Base-by-base conservation (phyloP, 2,797 vertebrate genomes). In the Argentina silus region DNA sequence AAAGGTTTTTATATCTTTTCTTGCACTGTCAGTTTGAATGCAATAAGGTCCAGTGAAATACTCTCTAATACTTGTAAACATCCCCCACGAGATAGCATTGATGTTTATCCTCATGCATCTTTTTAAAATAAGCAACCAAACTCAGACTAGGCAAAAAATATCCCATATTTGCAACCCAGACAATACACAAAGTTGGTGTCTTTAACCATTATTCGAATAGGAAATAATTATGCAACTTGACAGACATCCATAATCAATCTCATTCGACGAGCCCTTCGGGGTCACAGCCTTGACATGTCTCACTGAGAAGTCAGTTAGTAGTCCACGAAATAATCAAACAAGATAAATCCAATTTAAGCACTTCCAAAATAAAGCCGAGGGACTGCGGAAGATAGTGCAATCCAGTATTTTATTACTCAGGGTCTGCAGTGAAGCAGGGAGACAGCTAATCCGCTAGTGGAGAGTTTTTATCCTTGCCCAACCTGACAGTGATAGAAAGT, bases 401-500 rank as follows among this genome's bases (percentile, higher is more conserved):
- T 88, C 78, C 78, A 75, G 85, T 91, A 86, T 91, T 93, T 92
- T 91, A 93, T 92, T 92, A 89, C 91, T 87, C 84, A 10, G 43
- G 86, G 83, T 81, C 83, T 82, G 84, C 79, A 23, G 83, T 68
- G 76, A 86, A 86, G 89, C 82, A 75, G 75, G 86, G 84, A 86
- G 89, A 92, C 91, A 92, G 91, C 91, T 93, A 92, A 91, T 92
- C 88, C 88, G 75, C 88, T 84, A 78, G 77, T 76, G 86, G 88
- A 88, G 88, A 90, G 88, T 91, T 82, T 93, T 92, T 92, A 90
- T 91, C 91, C 88, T 87, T 77, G 84, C 88, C 80, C 85, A 75
- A 88, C 81, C 91, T 94, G 93, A 94, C 93, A 94, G 90, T 94
- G 93, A 95, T 94, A 93, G 89, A 93, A 94, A 92, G 91, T 93